Evolutionary conservation across 2,797 vertebrate genomes (phyloP), one percentile per base, ranked within the genome.

Genomic region (Anniella stebbinsi): DNA sequence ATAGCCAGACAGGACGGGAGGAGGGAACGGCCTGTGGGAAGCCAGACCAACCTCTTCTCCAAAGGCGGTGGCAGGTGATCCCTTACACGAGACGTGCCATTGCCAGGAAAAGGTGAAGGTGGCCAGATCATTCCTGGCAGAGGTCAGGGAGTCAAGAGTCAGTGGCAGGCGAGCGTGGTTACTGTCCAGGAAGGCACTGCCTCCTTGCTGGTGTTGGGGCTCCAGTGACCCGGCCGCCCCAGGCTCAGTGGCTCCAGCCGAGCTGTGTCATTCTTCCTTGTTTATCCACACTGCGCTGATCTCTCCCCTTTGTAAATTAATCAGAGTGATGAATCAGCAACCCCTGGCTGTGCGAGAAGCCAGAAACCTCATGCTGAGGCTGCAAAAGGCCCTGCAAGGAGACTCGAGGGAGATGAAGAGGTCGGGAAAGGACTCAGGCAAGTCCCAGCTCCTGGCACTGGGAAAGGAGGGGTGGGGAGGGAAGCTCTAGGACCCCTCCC

Each of bases 241-340:
- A 3, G n/a, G 33, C 66, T 38, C 18, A 11, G 38, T 4, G 48
- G 25, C 77, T 69, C 87, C 87, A 88, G 87, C 33, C 45, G 10
- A 25, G 23, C 90, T 87, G 88, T 92, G 92, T 93, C 93, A 92
- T 91, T 92, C 93, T 88, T 90, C 89, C 92, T 94, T 93, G 87
- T 92, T 94, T 95, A 93, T 92, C 94, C 93, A 91, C 87, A 93
- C 94, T 93, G 81, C 93, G 95, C 96, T 95, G 95, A 96, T 93
- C 90, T 60, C 83, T 51, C 69, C 77, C 93, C 90, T 93, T 93
- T 91, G 28, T 63, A 30, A 93, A 93, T 88, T 85, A 92, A 95
- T 91, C 95, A 91, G 89, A 92, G 92, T 94, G 95, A 94, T 96
- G 96, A 96, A 94, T 96, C 96, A 96, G 95, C 96, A 96, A 82